Evolutionary conservation across 2,113 vertebrate genomes (phyloP).

Genomic region (Stegastes partitus): DNA sequence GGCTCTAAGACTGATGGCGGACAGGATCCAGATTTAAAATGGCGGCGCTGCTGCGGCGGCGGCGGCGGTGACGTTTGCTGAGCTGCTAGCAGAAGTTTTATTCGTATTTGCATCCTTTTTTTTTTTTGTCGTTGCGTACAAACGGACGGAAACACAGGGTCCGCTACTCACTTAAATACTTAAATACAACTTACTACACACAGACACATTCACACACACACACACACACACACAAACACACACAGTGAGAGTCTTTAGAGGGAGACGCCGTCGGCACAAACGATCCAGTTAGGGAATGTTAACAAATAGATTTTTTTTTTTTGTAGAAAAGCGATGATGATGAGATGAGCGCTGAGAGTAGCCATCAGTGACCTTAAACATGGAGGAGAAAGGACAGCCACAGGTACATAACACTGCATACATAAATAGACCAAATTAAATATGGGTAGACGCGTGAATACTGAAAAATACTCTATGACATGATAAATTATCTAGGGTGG

Average conservation of each 20-base stretch:
- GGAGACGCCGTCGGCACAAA: constrained; percentile 64
- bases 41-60: background rate
- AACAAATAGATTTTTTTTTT: constrained; percentile 66
- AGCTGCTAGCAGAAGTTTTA: constrained; percentile 75
- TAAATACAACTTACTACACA: constrained; percentile 65
- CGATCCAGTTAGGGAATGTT: constrained; percentile 83
- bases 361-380: constrained; percentile 71
- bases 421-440: constrained; percentile 89
- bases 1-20: constrained; percentile 74
- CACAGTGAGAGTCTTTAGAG: constrained; percentile 46
- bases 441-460: constrained; percentile 83
- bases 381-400: constrained; percentile 57
- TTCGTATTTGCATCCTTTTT: constrained; percentile 63
- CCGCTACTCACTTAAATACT: constrained; percentile 63
- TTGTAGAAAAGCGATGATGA: constrained; percentile 62
- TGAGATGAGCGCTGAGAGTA: constrained; percentile 54
- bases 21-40: constrained; percentile 59
- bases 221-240: constrained; percentile 29
- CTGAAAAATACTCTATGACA: constrained; percentile 85
- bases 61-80: constrained; percentile 35
- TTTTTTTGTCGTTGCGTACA: no score
- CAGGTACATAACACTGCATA: constrained; percentile 85
- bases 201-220: constrained; percentile 30
- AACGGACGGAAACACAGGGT: constrained; percentile 48
- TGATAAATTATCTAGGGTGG: constrained; percentile 85